Percentiles rank a stretch among this genome's conserved stretches.
Evolutionary conservation across 2,888 invertebrate species (phyloP).

Genomic region (Baccha elongata): DNA sequence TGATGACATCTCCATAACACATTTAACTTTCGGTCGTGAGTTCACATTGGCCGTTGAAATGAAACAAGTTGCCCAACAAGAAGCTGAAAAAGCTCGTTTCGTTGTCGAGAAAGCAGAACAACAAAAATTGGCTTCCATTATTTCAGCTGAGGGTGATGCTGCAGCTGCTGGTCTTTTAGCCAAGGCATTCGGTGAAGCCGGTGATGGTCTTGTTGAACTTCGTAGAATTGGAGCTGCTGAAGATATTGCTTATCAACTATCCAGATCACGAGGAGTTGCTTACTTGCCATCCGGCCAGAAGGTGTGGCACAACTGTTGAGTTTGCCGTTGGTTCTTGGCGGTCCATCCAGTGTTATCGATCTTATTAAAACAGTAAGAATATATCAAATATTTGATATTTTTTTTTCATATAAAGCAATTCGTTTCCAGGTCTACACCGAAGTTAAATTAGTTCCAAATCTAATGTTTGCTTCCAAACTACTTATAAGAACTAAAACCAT

Average conservation of each 20-base stretch:
- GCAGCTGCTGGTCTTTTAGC: conserved; percentile 96
- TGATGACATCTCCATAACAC: conserved; percentile 99
- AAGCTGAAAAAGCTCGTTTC: conserved; percentile 99
- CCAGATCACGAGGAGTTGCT: conserved; percentile 96
- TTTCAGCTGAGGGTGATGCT: conserved; percentile 99
- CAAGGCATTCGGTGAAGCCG: conserved; percentile 95
- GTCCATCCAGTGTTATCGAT: too few relatives aligned
- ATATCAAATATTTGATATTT: too few relatives aligned
- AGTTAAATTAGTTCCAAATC: too few relatives aligned
- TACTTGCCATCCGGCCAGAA: conserved; percentile 90
- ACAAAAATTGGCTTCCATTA: conserved; percentile 94
- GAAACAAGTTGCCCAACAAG: conserved; percentile 99
- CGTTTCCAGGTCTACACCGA: too few relatives aligned
- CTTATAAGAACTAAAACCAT: too few relatives aligned
- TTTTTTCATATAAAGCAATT: too few relatives aligned
- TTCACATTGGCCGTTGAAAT: conserved; percentile 99
- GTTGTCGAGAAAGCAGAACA: conserved; percentile 99
- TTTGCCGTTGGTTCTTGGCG: too few relatives aligned
- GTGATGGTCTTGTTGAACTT: conserved; percentile 98
- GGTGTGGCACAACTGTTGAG: too few relatives aligned
- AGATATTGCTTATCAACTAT: conserved; percentile 98
- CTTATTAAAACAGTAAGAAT: too few relatives aligned
- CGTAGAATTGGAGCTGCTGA: conserved; percentile 99
- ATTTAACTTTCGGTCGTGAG: conserved; percentile 99
- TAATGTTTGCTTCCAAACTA: too few relatives aligned